A percentile compares a stretch with the other conserved stretches of the same genome.
phyloP scores from a whole-genome alignment of 2,888 invertebrate genomes.

The Parnassius orleans region DNA sequence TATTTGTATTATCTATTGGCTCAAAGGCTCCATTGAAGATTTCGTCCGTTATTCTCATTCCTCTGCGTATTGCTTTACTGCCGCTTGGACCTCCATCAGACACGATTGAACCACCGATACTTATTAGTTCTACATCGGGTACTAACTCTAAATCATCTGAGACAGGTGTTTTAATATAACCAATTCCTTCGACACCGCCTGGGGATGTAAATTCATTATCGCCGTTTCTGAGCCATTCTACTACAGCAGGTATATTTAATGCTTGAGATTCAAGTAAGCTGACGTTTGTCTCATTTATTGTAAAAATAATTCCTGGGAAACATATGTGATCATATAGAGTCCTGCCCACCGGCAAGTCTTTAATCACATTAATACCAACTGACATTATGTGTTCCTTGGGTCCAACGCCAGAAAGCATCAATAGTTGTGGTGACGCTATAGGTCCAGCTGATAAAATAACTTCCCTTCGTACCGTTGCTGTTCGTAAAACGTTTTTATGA shows the following conservation, averaged over 20 bases:
- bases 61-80: constrained; percentile 71
- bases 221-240: constrained; percentile 60
- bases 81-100: constrained; percentile 76
- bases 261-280: constrained; percentile 52
- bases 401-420: constrained; percentile 91
- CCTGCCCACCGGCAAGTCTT: constrained; percentile 85
- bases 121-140: constrained; percentile 85
- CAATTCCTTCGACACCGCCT: constrained; percentile 85
- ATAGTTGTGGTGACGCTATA: constrained; percentile 92
- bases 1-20: constrained; percentile 77
- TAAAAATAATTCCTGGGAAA: constrained; percentile 72
- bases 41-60: constrained; percentile 80
- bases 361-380: constrained; percentile 80
- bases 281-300: constrained; percentile 60
- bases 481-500: constrained; percentile 68
- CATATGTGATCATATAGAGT: constrained; percentile 83
- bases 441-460: constrained; percentile 93
- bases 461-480: constrained; percentile 85
- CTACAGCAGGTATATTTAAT: constrained; percentile 36
- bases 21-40: constrained; percentile 80
- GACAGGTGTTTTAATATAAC: constrained; percentile 82
- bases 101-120: constrained; percentile 82
- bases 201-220: constrained; percentile 74
- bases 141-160: constrained; percentile 81
- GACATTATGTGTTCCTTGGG: constrained; percentile 76